Evolutionary conservation across 2,888 invertebrate species (phyloP).

Genomic region (Drosophila rubida): DNA sequence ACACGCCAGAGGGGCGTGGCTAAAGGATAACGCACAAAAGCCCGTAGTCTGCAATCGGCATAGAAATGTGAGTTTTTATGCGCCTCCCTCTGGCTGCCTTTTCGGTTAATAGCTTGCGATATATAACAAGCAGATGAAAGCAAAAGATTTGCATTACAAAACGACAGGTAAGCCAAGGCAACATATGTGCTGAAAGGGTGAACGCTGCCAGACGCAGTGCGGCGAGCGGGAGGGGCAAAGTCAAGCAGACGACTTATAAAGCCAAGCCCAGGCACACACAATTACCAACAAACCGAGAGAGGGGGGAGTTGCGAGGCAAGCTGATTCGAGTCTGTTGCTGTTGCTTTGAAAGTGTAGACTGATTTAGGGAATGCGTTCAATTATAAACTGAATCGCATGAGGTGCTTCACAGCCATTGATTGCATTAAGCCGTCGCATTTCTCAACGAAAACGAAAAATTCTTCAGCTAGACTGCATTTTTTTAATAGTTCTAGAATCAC

Average conservation of each 20-base stretch:
- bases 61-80: slow-evolving; percentile 56
- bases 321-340: slow-evolving; percentile 65
- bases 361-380: slow-evolving; percentile 39
- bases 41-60: slow-evolving; percentile 50
- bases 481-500: too few relatives aligned
- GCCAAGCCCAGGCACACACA: slow-evolving; percentile 47
- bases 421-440: not conserved
- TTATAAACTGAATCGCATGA: slow-evolving; percentile 49
- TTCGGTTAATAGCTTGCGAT: slow-evolving; percentile 76
- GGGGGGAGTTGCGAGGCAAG: slow-evolving; percentile 15
- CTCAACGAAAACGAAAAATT: too few relatives aligned
- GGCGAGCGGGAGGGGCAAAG: not conserved
- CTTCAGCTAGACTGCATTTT: too few relatives aligned
- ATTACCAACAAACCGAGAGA: slow-evolving; percentile 29
- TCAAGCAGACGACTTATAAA: slow-evolving; percentile 45
- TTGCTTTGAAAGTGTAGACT: slow-evolving; percentile 23
- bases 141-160: slow-evolving; percentile 80
- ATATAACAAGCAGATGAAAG: slow-evolving; percentile 80
- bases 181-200: slow-evolving; percentile 47
- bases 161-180: slow-evolving; percentile 65
- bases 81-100: slow-evolving; percentile 16
- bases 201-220: slow-evolving; percentile 6
- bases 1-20: slow-evolving; percentile 20
- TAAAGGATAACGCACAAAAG: slow-evolving; percentile 35
- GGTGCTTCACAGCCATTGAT: slow-evolving; percentile 39